Conservation (phyloP, 2,888 invertebrate genomes). For the Tridacna crocea region DNA sequence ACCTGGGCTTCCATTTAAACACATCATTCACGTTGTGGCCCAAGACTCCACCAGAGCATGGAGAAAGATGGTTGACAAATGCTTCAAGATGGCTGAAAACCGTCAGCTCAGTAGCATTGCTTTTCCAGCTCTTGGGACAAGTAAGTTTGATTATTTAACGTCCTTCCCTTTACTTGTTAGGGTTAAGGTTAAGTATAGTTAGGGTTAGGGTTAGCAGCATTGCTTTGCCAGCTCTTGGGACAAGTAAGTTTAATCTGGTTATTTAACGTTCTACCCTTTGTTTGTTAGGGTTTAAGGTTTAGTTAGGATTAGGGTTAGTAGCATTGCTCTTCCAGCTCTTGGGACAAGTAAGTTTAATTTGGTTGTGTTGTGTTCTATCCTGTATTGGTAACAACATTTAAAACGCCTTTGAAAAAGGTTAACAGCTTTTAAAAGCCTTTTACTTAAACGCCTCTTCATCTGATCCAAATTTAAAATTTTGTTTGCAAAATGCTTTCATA, state of each 20-base stretch:
- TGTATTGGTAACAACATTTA: too few relatives aligned
- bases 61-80: slow-evolving; percentile 41
- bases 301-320: too few relatives aligned
- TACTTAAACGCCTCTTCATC: too few relatives aligned
- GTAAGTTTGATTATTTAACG: too few relatives aligned
- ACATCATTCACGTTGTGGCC: slow-evolving; percentile 55
- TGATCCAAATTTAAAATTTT: neutral
- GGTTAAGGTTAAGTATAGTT: too few relatives aligned
- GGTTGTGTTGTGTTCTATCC: too few relatives aligned
- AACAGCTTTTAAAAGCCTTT: too few relatives aligned
- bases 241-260: too few relatives aligned
- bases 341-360: too few relatives aligned
- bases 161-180: neutral
- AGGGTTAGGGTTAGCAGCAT: slow-evolving; percentile 31
- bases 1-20: slow-evolving; percentile 35
- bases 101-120: slow-evolving; percentile 36
- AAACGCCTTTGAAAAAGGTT: too few relatives aligned
- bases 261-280: too few relatives aligned
- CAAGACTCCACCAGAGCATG: slow-evolving; percentile 36
- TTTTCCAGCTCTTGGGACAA: slow-evolving; percentile 51
- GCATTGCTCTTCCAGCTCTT: slow-evolving; percentile 48
- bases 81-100: slow-evolving; percentile 30
- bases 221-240: slow-evolving; percentile 48
- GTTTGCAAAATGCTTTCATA: neutral
- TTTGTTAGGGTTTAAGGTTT: too few relatives aligned